Conservation (phyloP, 2,113 vertebrate species). For the Mobula birostris region DNA sequence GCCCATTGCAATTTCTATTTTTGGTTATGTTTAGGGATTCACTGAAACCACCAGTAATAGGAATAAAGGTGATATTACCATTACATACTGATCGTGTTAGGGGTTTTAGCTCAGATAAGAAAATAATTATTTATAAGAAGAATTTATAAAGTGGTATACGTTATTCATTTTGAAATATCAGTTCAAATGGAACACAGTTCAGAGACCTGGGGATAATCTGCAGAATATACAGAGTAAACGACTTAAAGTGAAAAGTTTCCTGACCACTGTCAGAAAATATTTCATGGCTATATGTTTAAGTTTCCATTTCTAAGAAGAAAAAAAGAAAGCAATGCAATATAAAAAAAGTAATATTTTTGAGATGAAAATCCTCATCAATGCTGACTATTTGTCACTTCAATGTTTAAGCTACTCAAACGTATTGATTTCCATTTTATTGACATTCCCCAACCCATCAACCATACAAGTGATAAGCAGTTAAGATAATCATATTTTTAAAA, state of each 20-base stretch:
- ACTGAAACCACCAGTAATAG: neutral
- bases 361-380: neutral
- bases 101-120: neutral
- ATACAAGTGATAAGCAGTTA: neutral
- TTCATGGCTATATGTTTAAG: neutral
- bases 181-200: neutral
- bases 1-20: neutral
- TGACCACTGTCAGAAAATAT: neutral
- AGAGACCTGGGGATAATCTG: neutral
- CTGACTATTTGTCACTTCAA: neutral
- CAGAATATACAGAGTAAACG: neutral
- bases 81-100: too few species aligned
- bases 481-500: neutral
- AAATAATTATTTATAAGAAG: neutral
- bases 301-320: neutral
- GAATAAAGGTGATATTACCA: neutral
- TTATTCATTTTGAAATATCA: constrained; percentile 2
- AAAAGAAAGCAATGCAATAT: too few species aligned
- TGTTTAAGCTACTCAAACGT: neutral
- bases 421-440: neutral
- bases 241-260: neutral
- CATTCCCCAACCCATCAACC: neutral
- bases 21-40: neutral
- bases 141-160: neutral
- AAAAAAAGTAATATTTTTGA: neutral